These are phyloP conservation scores for Penelope pileata DNA, from an alignment of 2,113 vertebrate genomes.

Conservation along the genomic window DNA sequence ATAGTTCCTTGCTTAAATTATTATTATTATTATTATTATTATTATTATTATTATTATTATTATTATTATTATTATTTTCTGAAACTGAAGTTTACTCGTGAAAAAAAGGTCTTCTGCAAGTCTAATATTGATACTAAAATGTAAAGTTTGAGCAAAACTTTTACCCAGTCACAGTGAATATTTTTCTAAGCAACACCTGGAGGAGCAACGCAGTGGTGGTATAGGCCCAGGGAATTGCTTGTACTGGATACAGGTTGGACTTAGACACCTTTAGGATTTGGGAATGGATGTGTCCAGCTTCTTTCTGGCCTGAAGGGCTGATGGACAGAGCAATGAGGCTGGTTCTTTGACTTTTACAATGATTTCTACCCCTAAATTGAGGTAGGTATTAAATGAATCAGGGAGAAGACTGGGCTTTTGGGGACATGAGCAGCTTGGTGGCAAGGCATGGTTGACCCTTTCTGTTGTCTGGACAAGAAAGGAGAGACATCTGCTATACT, in stretches of 20 bases:
- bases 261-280: background rate
- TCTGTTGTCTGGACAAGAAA: background rate
- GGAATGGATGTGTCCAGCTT: background rate
- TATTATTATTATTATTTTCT: no score
- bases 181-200: background rate
- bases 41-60: no score
- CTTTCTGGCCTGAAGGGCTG: background rate
- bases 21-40: no score
- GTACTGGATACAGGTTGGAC: background rate
- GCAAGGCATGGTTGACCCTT: background rate
- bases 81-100: background rate
- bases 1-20: background rate
- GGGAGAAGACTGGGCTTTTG: background rate
- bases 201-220: background rate
- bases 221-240: rapidly evolving
- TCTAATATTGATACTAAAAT: background rate
- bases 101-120: background rate
- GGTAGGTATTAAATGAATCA: background rate
- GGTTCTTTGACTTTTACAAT: background rate
- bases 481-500: background rate
- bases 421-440: background rate
- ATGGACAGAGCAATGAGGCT: background rate
- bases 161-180: background rate
- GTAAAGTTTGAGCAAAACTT: background rate
- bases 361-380: background rate